A percentile compares a stretch with the other conserved stretches of the same genome.
phyloP scores from a whole-genome alignment of 2,797 vertebrate species.

The Cygnus olor region DNA sequence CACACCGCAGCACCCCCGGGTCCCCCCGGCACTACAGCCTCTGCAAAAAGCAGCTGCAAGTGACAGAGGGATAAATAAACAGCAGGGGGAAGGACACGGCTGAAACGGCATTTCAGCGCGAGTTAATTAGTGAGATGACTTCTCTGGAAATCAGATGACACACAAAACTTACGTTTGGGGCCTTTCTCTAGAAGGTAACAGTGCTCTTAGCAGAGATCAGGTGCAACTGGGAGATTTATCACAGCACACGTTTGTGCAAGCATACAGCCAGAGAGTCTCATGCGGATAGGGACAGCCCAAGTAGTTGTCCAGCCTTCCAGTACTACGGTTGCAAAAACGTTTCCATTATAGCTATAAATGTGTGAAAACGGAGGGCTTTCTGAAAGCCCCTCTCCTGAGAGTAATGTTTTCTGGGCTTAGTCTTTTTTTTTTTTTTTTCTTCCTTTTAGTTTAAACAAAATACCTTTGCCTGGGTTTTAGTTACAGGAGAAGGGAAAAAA shows the following conservation, averaged over 20 bases:
- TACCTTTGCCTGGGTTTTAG: conserved; percentile 37
- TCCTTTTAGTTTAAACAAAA: conserved; percentile 35
- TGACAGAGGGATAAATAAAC: neutral
- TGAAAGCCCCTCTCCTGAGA: conserved; percentile 31
- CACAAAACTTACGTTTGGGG: neutral
- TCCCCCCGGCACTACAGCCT: neutral
- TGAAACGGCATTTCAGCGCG: neutral
- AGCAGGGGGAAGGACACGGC: neutral
- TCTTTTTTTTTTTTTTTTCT: neutral
- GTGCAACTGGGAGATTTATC: conserved; percentile 28
- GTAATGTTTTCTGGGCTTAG: conserved; percentile 15
- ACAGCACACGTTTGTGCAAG: neutral
- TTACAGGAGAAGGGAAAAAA: conserved; percentile 45
- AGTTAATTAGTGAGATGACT: neutral
- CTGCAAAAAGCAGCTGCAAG: neutral
- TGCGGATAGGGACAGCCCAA: neutral
- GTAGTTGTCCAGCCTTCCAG: conserved; percentile 41
- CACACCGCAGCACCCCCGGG: neutral
- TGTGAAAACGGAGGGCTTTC: neutral
- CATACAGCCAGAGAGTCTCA: neutral
- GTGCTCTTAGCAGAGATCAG: neutral
- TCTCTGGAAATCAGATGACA: neutral
- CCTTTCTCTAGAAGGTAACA: neutral
- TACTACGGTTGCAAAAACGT: neutral
- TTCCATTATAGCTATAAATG: neutral